Evolutionary conservation across 2,888 invertebrate species (phyloP), one percentile per base, ranked within the genome.

Genomic region (Elysia crispata): DNA sequence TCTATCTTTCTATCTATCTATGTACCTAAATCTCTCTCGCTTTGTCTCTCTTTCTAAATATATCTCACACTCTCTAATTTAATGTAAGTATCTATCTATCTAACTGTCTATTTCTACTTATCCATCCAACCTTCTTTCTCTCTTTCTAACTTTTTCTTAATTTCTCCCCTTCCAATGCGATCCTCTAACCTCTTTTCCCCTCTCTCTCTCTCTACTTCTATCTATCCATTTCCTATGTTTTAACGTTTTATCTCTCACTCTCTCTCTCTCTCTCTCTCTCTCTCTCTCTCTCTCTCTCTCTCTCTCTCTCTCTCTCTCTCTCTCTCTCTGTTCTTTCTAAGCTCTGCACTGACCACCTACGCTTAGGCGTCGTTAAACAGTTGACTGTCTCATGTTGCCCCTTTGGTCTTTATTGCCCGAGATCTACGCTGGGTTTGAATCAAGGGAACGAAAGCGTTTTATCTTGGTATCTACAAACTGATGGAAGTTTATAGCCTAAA

Each of bases 221-320:
- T n/a, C n/a, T n/a, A n/a, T n/a, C n/a, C 6, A 6, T 23, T 41
- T 41, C 11, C 11, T 41, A 11, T 41, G 5, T 41, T 11, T 41
- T 41, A 11, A 11, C 11, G 5, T 41, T 3, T 41, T 11, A 6
- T 41, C 11, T 11, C 15, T 60, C 15, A 20, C 60, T 15, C 6
- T 60, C 15, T 60, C 60, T 60, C 6, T 60, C 23, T 60, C 60
- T 60, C 60, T 60, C 60, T 60, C 60, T 60, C 6, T 60, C 23
- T 60, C 60, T 60, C 60, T 60, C 60, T 60, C 6, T 60, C 60
- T 60, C 60, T 60, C 60, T 60, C 20, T 60, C 23, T 60, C 60
- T 60, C 60, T 60, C 60, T 60, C 6, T 60, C 60, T 60, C 60
- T 20, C 60, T 15, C 60, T 60, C 6, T 60, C 15, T 60, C 5